phyloP scores from a whole-genome alignment of 2,113 vertebrate genomes.

The Xiphophorus maculatus region DNA sequence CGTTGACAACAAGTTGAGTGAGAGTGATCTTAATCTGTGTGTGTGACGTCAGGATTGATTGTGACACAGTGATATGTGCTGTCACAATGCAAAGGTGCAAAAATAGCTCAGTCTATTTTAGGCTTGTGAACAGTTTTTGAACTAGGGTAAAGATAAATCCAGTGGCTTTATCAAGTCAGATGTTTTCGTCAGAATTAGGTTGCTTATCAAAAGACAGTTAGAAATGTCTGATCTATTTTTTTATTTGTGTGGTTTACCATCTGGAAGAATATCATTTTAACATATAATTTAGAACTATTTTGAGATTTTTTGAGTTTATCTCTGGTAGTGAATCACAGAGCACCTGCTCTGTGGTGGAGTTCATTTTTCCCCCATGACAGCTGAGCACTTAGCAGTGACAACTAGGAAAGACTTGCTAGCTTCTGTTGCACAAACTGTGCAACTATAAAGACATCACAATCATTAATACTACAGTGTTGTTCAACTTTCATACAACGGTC shows the following conservation, averaged over 20 bases:
- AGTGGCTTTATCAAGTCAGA: neutral
- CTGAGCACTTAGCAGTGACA: slow-evolving; percentile 28
- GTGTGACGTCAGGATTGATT: slow-evolving; percentile 14
- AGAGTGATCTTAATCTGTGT: slow-evolving; percentile 9
- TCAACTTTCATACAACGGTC: neutral
- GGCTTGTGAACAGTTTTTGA: neutral
- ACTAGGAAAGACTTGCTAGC: neutral
- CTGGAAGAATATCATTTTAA: too few relatives aligned
- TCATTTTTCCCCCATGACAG: slow-evolving; percentile 29
- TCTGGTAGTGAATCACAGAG: too few relatives aligned
- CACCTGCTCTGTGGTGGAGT: slow-evolving; percentile 37
- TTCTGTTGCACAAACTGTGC: neutral
- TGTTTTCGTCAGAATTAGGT: neutral
- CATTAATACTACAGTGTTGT: neutral
- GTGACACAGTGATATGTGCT: neutral
- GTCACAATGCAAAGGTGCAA: neutral
- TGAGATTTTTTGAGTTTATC: too few relatives aligned
- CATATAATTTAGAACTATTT: too few relatives aligned
- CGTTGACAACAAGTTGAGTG: neutral
- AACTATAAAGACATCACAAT: neutral
- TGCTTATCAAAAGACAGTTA: too few relatives aligned
- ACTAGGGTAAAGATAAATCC: neutral
- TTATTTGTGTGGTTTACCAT: too few relatives aligned
- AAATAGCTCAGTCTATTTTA: neutral
- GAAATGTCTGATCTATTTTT: too few relatives aligned